Percentiles rank a stretch among this genome's conserved stretches.
Evolutionary conservation across 2,888 invertebrate genomes (phyloP).

Genomic region (Electrophaes corylata): DNA sequence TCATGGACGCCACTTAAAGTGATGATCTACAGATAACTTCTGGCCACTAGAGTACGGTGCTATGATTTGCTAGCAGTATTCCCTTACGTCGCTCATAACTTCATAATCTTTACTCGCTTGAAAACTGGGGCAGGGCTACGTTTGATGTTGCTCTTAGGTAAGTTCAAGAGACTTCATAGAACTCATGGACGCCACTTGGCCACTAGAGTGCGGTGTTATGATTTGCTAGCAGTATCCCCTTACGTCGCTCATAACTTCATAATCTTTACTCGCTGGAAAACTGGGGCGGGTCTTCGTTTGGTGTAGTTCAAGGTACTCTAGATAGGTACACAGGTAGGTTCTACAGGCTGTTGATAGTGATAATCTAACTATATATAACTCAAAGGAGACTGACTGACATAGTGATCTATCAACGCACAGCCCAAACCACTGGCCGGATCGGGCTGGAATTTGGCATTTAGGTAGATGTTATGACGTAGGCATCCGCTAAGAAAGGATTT

Average conservation of each 20-base stretch:
- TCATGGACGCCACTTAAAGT: slow-evolving; percentile 98
- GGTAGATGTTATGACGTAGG: no score
- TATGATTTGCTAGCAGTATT: slow-evolving; percentile 94
- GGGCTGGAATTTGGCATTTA: no score
- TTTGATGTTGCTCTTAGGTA: slow-evolving; percentile 97
- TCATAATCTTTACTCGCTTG: slow-evolving; percentile 94
- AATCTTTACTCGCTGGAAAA: slow-evolving; percentile 96
- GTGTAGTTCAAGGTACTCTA: no score
- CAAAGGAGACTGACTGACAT: no score
- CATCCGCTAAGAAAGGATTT: no score
- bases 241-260: slow-evolving; percentile 97
- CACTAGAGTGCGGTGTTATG: slow-evolving; percentile 96
- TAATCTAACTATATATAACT: no score
- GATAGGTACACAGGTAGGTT: slow-evolving; percentile 87
- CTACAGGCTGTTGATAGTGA: slow-evolving; percentile 96
- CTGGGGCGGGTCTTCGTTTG: slow-evolving; percentile 99
- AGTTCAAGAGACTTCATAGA: slow-evolving; percentile 19
- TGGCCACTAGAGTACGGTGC: slow-evolving; percentile 97
- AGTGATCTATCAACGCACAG: no score
- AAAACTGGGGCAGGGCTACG: slow-evolving; percentile 99
- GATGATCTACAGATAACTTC: slow-evolving; percentile 99
- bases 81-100: slow-evolving; percentile 98
- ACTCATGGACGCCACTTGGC: slow-evolving; percentile 98
- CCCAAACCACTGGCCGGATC: no score
- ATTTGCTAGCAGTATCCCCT: slow-evolving; percentile 96